Evolutionary conservation across 2,797 vertebrate genomes (phyloP).

Genomic region (Hyperoplus immaculatus): DNA sequence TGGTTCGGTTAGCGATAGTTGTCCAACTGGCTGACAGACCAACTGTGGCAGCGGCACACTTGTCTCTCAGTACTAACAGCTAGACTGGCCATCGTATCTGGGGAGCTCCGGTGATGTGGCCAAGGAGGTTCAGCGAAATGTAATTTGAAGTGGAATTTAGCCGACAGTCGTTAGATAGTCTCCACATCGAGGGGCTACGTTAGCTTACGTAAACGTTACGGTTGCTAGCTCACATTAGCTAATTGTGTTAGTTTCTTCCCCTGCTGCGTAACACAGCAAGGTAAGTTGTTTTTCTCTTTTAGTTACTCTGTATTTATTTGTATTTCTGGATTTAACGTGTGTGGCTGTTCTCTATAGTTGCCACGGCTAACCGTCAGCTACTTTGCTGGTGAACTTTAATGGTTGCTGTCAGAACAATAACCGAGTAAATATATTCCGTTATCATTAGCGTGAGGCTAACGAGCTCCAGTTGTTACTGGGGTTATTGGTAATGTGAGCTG

Average conservation of each 20-base stretch:
- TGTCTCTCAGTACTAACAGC: constrained; percentile 3
- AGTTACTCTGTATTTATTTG: rapidly evolving
- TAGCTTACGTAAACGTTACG: constrained; percentile 55
- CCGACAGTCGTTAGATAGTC: constrained; percentile 18
- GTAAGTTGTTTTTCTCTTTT: constrained; percentile 56
- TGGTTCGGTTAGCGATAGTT: constrained; percentile 62
- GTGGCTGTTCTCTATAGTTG: background rate
- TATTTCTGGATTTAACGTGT: background rate
- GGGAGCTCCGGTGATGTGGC: background rate
- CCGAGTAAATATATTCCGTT: constrained; percentile 43
- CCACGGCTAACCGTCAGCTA: background rate
- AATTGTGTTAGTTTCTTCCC: constrained; percentile 37
- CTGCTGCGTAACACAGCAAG: constrained; percentile 59
- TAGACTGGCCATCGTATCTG: too few species aligned
- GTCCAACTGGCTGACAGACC: constrained; percentile 65
- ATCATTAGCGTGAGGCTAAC: constrained; percentile 23
- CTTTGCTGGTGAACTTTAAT: constrained; percentile 6
- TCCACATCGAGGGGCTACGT: constrained; percentile 61
- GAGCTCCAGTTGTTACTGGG: background rate
- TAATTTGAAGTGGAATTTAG: background rate
- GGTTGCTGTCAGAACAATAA: constrained; percentile 46
- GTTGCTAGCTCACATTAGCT: constrained; percentile 58
- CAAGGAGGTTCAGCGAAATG: background rate
- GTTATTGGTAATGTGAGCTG: background rate
- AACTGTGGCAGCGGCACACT: background rate